Evolutionary conservation across 1,140 invertebrate species (phyloP), one percentile per base, ranked within the genome.

Genomic region (Drosophila tsacasi): DNA sequence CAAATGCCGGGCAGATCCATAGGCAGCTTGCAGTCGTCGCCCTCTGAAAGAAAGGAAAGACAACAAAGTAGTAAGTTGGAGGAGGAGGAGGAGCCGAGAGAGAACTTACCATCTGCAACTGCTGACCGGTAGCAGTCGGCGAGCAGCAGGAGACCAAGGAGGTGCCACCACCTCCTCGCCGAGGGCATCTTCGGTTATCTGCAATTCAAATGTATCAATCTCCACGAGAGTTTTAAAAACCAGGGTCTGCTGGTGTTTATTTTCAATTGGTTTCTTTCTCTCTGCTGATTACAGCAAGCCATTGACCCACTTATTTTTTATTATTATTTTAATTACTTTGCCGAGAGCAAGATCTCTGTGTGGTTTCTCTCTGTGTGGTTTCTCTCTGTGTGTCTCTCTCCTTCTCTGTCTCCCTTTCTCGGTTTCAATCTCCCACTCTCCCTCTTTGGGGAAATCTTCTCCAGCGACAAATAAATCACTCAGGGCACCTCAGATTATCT

Each of bases 21-120:
- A 35, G 57, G 77, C 6, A 79, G 37, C 23, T 21, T 49, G 39
- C 86, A 91, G 0, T 40, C 7, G 17, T 91, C 86, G 27, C 86
- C 86, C 15, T 81, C 86, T 90, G 59, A 8, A 64, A 63, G 7
- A 10, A 17, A 9, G 23, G 4, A 9, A 2, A 10, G 32, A n/a
- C 10, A 37, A 30, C 13, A 30, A 37, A 13, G 52, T 17, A 15
- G 8, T 13, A 23, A 46, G 12, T n/a, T 42, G n/a, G 12, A 10
- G 25, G 9, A 21, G 19, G 12, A 13, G 10, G 3, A 17, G 3
- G 2, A 3, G 8, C 8, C 15, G 5, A 5, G 8, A 2, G 5
- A 5, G 10, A 17, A 67, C 64, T 37, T 23, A 67, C 64, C 64
- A 47, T 67, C 64, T 1, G 40, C 64, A 13, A 30, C 27, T 2